Evolutionary conservation across 2,888 invertebrate species (phyloP), one percentile per base, ranked within the genome.

Genomic region (Leucoma salicis): DNA sequence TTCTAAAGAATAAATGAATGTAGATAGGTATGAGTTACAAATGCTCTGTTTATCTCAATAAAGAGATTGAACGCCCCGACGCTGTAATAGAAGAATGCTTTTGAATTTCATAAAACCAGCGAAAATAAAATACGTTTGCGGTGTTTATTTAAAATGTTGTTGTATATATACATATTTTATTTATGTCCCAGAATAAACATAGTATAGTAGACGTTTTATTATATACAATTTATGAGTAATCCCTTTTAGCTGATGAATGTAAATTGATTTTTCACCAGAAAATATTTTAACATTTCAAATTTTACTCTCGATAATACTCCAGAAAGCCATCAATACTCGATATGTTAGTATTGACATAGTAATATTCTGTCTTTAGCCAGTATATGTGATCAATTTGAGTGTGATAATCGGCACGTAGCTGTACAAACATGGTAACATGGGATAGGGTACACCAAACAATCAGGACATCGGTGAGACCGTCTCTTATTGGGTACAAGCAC

Each of bases 401-500:
- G 35, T 25, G 18, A 36, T 35, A 45, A 51, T 39, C 5, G 45
- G 42, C 42, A 44, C 42, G 35, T 54, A 53, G 31, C 60, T 64
- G 62, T 70, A 66, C 71, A 84, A 84, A 83, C 81, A 83, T 39
- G 37, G 35, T 46, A 45, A 57, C 66, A 65, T 49, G 63, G 56
- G 70, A 73, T 77, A 70, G 66, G 65, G 65, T 66, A 69, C 60
- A 60, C 65, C 82, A 82, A 82, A 83, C 83, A 84, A 79, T 77
- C 71, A 57, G 64, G 65, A 82, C 80, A 81, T 57, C 70, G 67
- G 65, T 73, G 53, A 59, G 66, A 77, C 74, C 63, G 63, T 55
- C 75, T 80, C 80, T 78, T 82, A 87, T 85, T 84, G 78, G 79
- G 58, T 78, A 82, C 83, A 82, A 84, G 84, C 77, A 80, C 82